Conservation (phyloP, 1,140 invertebrate genomes). For the Stratiolaelaps scimitus region DNA sequence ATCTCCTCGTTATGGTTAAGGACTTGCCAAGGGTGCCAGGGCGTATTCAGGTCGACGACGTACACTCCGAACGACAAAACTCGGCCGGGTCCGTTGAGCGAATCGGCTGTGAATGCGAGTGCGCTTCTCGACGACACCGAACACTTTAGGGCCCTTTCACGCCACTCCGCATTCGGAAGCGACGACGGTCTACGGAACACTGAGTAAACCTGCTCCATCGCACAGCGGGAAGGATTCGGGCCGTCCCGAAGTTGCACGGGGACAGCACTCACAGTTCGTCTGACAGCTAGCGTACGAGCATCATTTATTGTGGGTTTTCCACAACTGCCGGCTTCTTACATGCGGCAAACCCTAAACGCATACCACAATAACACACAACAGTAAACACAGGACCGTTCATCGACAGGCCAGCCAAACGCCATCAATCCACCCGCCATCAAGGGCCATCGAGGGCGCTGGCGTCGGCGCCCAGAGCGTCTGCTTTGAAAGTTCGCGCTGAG, state of each 20-base stretch:
- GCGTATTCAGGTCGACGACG: conserved; percentile 69
- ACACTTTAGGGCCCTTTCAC: conserved; percentile 40
- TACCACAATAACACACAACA: no score
- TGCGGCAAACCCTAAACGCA: no score
- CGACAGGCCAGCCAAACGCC: no score
- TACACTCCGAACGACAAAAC: conserved; percentile 66
- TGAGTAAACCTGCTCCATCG: conserved; percentile 24
- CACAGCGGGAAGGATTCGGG: neutral
- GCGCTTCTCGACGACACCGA: conserved; percentile 64
- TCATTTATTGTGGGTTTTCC: no score
- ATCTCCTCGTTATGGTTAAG: conserved; percentile 48
- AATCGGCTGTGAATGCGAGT: conserved; percentile 61
- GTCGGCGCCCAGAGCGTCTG: no score
- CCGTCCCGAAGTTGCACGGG: neutral
- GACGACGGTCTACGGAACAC: conserved; percentile 7
- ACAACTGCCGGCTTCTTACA: no score
- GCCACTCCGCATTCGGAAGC: conserved; percentile 20
- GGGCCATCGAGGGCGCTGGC: no score
- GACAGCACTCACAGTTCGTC: no score
- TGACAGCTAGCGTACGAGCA: no score
- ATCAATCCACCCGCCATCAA: no score
- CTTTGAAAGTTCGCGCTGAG: no score
- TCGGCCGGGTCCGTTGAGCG: conserved; percentile 52
- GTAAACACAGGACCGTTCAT: no score
- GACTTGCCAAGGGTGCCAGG: conserved; percentile 53